These are phyloP conservation scores for Eunapius fragilis DNA, from an alignment of 37 sponge, comb jelly and placozoan species.

Conservation along the genomic window DNA sequence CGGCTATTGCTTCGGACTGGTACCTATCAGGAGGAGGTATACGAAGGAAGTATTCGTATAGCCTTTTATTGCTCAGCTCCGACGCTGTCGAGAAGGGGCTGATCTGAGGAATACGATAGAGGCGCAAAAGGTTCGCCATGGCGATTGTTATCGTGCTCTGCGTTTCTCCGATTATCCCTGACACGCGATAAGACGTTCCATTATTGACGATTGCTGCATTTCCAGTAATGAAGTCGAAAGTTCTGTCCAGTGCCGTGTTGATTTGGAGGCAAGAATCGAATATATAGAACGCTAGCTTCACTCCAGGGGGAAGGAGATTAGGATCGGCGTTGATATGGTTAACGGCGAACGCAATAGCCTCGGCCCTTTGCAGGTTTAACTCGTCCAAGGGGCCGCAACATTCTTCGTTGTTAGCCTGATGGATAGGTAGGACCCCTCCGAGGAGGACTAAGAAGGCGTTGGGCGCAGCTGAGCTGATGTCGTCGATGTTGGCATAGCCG, in stretches of 20 bases:
- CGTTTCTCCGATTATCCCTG: slow-evolving; percentile 79
- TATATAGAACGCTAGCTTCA: slow-evolving; percentile 69
- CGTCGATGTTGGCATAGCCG: too few relatives aligned
- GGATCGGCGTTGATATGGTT: slow-evolving; percentile 51
- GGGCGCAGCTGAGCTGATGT: too few relatives aligned
- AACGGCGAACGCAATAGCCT: slow-evolving; percentile 76
- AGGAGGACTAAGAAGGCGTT: too few relatives aligned
- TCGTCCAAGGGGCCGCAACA: slow-evolving; percentile 24
- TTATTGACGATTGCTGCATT: background rate
- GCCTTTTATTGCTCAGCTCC: slow-evolving; percentile 63
- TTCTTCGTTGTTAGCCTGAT: slow-evolving; percentile 1
- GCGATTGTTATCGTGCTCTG: slow-evolving; percentile 54
- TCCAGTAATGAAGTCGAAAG: slow-evolving; percentile 41
- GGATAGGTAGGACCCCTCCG: slow-evolving; percentile 80
- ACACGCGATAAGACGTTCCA: background rate
- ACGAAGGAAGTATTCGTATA: slow-evolving; percentile 80
- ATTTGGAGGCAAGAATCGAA: slow-evolving; percentile 67
- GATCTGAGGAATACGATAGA: slow-evolving; percentile 80
- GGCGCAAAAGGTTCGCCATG: slow-evolving; percentile 64
- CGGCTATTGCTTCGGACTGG: slow-evolving; percentile 76
- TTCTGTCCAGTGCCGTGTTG: slow-evolving; percentile 49
- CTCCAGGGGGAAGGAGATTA: slow-evolving; percentile 27
- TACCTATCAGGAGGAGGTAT: slow-evolving; percentile 78
- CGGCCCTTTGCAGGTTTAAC: slow-evolving; percentile 36
- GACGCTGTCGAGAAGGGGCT: slow-evolving; percentile 72